phyloP scores from a whole-genome alignment of 92 coral and sea anemone genomes.

The Epizoanthus fatuus region DNA sequence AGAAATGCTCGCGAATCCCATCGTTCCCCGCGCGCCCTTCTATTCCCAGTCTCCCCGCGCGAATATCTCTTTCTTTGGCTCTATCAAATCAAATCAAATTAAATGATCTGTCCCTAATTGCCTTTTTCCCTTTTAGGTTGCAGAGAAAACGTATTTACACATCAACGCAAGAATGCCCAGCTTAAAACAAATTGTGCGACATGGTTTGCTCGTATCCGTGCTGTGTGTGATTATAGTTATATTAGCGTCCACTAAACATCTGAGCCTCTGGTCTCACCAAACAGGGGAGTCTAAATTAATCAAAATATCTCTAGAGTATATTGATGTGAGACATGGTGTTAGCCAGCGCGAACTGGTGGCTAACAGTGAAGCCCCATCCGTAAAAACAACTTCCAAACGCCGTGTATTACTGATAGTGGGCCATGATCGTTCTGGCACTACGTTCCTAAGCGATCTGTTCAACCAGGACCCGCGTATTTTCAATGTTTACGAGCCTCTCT shows the following conservation, averaged over 20 bases:
- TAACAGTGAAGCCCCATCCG: background rate
- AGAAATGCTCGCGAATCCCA: too few species aligned
- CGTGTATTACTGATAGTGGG: constrained; percentile 66
- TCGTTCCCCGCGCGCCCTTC: too few species aligned
- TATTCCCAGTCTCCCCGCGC: too few species aligned
- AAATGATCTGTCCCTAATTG: too few species aligned
- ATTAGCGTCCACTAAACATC: background rate
- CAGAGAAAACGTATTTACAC: too few species aligned
- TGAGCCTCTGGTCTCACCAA: background rate
- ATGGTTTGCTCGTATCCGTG: background rate
- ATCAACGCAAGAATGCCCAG: too few species aligned
- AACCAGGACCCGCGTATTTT: constrained; percentile 70
- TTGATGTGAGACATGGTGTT: background rate
- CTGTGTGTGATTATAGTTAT: background rate
- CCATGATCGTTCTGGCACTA: constrained; percentile 81
- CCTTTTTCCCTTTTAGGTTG: too few species aligned
- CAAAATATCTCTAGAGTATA: background rate
- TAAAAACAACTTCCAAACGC: constrained; percentile 8
- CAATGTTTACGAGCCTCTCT: constrained; percentile 80
- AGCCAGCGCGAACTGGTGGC: background rate
- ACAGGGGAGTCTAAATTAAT: background rate
- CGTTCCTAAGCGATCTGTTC: constrained; percentile 72
- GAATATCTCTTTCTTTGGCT: too few species aligned
- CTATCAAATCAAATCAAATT: too few species aligned
- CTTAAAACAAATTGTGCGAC: background rate